phyloP scores from a whole-genome alignment of 2,797 vertebrate genomes.

The Mus caroli region DNA sequence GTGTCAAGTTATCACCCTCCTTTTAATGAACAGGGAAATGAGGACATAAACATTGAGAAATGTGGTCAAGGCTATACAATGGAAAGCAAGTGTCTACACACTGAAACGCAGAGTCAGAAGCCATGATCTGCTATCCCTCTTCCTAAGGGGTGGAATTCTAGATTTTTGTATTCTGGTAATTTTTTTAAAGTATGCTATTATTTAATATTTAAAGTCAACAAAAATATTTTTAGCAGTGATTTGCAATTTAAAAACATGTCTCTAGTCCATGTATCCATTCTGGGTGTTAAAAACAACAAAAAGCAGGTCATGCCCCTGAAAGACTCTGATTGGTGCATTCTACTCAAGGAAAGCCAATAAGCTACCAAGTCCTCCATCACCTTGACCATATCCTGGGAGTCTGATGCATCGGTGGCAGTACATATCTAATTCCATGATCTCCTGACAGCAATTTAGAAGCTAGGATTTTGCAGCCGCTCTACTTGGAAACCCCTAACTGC shows the following conservation, averaged over 20 bases:
- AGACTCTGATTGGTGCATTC: not conserved
- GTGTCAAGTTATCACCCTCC: not conserved
- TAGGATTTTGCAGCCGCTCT: not conserved
- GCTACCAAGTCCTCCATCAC: not conserved
- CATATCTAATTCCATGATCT: not conserved
- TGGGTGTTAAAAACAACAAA: not conserved
- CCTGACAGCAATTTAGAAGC: not conserved
- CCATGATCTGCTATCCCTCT: not conserved
- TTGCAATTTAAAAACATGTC: not conserved
- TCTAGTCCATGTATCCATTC: not conserved
- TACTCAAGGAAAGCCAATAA: not conserved
- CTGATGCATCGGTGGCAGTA: not conserved
- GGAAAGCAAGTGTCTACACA: not conserved
- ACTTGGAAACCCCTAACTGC: not conserved
- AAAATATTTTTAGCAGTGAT: not conserved
- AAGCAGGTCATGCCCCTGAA: not conserved
- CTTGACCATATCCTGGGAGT: not conserved
- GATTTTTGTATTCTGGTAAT: not conserved
- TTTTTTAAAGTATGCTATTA: not conserved
- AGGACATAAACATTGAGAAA: not conserved
- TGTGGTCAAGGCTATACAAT: not conserved
- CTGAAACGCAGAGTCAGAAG: not conserved
- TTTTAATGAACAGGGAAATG: not conserved
- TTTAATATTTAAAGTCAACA: slow-evolving; percentile 5
- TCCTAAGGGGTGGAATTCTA: not conserved